Evolutionary conservation across 2,797 vertebrate genomes (phyloP).

Genomic region (Megaceryle alcyon): DNA sequence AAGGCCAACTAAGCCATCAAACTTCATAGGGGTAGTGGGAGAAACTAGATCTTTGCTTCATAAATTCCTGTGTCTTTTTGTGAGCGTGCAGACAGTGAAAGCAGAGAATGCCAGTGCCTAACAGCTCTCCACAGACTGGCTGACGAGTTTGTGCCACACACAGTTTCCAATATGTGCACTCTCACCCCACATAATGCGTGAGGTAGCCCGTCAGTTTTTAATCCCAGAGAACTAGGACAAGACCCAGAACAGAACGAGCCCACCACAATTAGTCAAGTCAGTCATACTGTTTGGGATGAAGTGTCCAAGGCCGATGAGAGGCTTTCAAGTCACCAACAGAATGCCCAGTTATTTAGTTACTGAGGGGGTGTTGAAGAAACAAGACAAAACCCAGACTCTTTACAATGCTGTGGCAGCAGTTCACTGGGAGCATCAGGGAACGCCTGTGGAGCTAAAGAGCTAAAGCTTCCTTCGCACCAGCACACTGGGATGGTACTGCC

Average conservation of each 20-base stretch:
- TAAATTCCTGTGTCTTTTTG: neutral
- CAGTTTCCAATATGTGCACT: neutral
- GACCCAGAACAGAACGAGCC: neutral
- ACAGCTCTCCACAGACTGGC: neutral
- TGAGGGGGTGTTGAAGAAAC: neutral
- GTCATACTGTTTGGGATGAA: too few species aligned
- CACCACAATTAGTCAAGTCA: too few species aligned
- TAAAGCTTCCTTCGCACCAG: neutral
- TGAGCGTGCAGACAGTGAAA: neutral
- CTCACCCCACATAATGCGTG: neutral
- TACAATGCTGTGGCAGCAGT: neutral
- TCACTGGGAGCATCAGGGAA: neutral
- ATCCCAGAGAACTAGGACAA: neutral
- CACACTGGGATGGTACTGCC: neutral
- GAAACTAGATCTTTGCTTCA: neutral
- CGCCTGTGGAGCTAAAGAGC: neutral
- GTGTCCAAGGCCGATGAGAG: neutral
- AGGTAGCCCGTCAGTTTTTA: neutral
- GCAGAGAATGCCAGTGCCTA: neutral
- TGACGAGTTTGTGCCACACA: neutral
- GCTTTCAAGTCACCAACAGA: neutral
- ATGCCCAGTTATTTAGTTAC: neutral
- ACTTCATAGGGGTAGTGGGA: neutral
- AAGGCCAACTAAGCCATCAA: neutral
- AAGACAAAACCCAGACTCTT: neutral